Evolutionary conservation across 92 coral and sea anemone genomes (phyloP).

Genomic region (Umimayanthus chanpuru): DNA sequence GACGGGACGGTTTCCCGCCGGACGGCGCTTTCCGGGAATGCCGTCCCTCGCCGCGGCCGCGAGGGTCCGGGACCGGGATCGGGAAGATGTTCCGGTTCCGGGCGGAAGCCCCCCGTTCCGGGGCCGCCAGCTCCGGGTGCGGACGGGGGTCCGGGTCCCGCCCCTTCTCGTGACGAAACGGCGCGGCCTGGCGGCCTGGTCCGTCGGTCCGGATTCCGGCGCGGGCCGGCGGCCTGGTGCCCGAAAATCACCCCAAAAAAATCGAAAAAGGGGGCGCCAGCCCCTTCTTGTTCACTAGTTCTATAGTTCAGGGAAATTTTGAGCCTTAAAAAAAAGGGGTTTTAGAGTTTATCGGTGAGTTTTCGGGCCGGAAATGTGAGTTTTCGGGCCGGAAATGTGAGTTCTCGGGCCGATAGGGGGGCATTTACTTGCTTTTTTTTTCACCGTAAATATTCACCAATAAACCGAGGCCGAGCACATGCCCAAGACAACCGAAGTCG

Average conservation of each 20-base stretch:
- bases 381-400: too few relatives aligned
- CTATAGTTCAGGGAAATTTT: too few relatives aligned
- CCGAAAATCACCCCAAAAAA: too few relatives aligned
- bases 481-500: background rate
- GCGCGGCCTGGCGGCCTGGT: conserved; percentile 14
- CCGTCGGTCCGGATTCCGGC: conserved; percentile 13
- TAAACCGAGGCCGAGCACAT: too few relatives aligned
- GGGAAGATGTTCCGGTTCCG: conserved; percentile 8
- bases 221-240: conserved; percentile 3
- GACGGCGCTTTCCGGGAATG: conserved; percentile 17
- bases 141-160: conserved; percentile 20
- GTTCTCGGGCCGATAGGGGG: too few relatives aligned
- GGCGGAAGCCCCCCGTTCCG: conserved; percentile 9
- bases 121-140: conserved; percentile 14
- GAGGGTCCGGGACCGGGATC: conserved; percentile 10
- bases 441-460: too few relatives aligned
- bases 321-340: too few relatives aligned
- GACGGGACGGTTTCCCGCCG: conserved; percentile 18
- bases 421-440: too few relatives aligned
- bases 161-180: conserved; percentile 11
- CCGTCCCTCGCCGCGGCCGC: conserved; percentile 14
- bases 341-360: too few relatives aligned
- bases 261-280: too few relatives aligned
- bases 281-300: too few relatives aligned
- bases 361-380: too few relatives aligned